phyloP scores from a whole-genome alignment of 2,797 vertebrate genomes.

The Leptatherina wallacei region DNA sequence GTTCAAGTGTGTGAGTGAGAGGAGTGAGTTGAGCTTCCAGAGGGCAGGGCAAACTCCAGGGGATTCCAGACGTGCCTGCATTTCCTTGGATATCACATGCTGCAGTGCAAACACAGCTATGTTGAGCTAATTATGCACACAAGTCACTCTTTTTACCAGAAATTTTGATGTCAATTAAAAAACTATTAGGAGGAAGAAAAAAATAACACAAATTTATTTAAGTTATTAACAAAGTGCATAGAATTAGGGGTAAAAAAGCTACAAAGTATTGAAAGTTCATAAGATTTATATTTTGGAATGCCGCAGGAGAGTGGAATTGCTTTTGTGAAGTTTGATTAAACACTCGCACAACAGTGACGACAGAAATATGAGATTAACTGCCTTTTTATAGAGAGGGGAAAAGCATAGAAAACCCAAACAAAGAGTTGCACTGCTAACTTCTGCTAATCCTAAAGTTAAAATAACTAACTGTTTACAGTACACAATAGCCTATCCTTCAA shows the following conservation, averaged over 20 bases:
- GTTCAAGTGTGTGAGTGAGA: slow-evolving; percentile 46
- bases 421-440: slow-evolving; percentile 13
- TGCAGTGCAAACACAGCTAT: slow-evolving; percentile 52
- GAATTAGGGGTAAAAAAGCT: background rate
- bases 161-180: background rate
- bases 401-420: slow-evolving; percentile 41
- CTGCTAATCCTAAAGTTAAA: slow-evolving; percentile 38
- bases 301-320: slow-evolving; percentile 2
- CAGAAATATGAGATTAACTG: slow-evolving; percentile 19
- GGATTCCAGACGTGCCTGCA: slow-evolving; percentile 82
- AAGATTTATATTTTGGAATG: slow-evolving; percentile 1
- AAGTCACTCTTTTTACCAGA: background rate
- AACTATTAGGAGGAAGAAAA: background rate
- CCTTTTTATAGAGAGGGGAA: slow-evolving; percentile 25
- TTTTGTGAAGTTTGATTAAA: slow-evolving; percentile 13
- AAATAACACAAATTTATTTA: background rate
- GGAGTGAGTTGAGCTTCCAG: slow-evolving; percentile 34
- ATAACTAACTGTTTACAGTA: slow-evolving; percentile 58
- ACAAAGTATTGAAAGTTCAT: background rate
- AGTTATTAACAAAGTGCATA: background rate
- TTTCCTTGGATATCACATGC: slow-evolving; percentile 75
- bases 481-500: slow-evolving; percentile 59
- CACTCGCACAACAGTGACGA: slow-evolving; percentile 10
- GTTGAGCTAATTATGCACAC: slow-evolving; percentile 49
- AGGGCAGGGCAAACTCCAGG: slow-evolving; percentile 69